phyloP scores from a whole-genome alignment of 1,140 invertebrate species.

The Drosophila simulans region DNA sequence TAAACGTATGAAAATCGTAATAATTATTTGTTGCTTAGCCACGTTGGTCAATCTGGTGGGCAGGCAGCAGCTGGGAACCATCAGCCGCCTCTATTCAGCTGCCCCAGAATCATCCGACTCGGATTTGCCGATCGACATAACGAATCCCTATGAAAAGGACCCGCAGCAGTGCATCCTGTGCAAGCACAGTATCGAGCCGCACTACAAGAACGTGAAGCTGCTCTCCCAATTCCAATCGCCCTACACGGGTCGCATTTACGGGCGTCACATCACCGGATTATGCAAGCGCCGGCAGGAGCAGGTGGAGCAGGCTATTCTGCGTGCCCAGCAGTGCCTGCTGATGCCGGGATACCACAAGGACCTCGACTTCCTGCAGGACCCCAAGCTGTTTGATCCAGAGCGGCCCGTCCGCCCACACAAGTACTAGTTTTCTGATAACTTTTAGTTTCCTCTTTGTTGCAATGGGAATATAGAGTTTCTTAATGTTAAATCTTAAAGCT shows the following conservation, averaged over 20 bases:
- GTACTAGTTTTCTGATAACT: conserved; percentile 86
- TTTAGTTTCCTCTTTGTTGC: conserved; percentile 31
- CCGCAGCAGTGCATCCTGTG: conserved; percentile 93
- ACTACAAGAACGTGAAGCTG: conserved; percentile 96
- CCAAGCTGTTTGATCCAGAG: conserved; percentile 94
- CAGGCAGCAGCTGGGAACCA: conserved; percentile 9
- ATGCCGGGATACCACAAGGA: conserved; percentile 93
- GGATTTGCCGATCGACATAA: conserved; percentile 88
- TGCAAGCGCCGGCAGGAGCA: conserved; percentile 90
- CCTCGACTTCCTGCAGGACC: conserved; percentile 91
- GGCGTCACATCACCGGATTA: conserved; percentile 94
- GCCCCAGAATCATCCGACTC: conserved; percentile 17
- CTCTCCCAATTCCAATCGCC: conserved; percentile 98
- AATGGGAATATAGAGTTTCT: conserved; percentile 65
- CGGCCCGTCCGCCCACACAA: conserved; percentile 91
- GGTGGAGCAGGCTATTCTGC: conserved; percentile 89
- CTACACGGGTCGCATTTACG: conserved; percentile 96
- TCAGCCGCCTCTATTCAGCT: conserved; percentile 40
- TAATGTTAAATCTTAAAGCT: conserved; percentile 16
- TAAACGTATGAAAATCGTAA: neutral
- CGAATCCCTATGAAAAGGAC: conserved; percentile 93
- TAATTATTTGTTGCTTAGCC: conserved; percentile 6
- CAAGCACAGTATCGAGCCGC: conserved; percentile 91
- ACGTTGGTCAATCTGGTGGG: conserved; percentile 33
- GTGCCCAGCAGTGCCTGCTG: conserved; percentile 90